Conservation (phyloP, 2,888 invertebrate species). For the Luperina nickerlii region DNA sequence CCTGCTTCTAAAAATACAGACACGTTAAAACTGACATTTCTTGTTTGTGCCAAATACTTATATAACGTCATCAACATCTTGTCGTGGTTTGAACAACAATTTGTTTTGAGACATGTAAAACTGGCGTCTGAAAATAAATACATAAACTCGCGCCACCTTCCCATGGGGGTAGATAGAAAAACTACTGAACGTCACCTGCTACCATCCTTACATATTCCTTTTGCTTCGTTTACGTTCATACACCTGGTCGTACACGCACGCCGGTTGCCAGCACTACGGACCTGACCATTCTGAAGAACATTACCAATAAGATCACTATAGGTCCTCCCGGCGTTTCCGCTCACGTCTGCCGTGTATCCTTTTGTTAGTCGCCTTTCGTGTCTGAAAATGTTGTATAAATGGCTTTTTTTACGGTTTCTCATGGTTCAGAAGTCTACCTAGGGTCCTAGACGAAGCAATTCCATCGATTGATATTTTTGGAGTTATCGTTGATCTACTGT, state of each 20-base stretch:
- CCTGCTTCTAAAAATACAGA: constrained; percentile 59
- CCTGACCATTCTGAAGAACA: background rate
- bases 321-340: background rate
- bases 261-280: background rate
- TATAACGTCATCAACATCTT: constrained; percentile 11
- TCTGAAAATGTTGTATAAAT: background rate
- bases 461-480: background rate
- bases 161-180: background rate
- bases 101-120: background rate
- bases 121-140: constrained; percentile 2
- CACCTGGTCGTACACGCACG: background rate
- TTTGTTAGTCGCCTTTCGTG: background rate
- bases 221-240: background rate
- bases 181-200: no score
- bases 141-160: background rate
- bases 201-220: background rate
- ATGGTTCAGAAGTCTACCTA: background rate
- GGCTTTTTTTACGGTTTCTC: background rate
- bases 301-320: background rate
- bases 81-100: background rate
- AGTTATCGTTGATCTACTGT: background rate
- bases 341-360: background rate
- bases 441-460: background rate
- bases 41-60: constrained; percentile 54
- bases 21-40: constrained; percentile 34